These are phyloP conservation scores for Poecile montanus DNA, from an alignment of 2,797 vertebrate species.

Conservation along the genomic window DNA sequence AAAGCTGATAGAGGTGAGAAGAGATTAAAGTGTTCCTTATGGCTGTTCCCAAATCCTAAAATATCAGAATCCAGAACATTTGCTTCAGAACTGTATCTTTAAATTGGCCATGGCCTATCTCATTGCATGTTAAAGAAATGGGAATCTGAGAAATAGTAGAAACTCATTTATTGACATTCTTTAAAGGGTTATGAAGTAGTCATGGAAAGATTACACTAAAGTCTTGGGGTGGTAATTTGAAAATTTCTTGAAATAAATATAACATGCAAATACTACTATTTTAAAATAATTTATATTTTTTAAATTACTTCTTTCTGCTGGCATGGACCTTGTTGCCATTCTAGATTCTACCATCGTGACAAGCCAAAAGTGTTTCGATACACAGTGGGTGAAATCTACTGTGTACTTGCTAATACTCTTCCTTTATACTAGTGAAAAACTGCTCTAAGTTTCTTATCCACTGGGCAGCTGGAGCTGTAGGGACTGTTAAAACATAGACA, in stretches of 20 bases:
- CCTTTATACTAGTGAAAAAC: neutral
- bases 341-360: neutral
- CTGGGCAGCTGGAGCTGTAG: neutral
- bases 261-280: neutral
- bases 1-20: neutral
- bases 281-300: neutral
- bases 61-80: neutral
- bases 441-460: neutral
- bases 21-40: neutral
- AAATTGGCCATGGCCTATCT: neutral
- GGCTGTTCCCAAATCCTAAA: neutral
- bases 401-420: neutral
- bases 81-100: neutral
- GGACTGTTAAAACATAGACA: neutral
- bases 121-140: neutral
- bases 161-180: neutral
- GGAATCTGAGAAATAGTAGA: neutral
- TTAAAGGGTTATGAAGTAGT: neutral
- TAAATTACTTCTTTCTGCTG: neutral
- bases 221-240: neutral
- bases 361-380: neutral
- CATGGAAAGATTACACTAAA: neutral
- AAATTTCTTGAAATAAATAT: neutral
- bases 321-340: neutral
- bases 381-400: neutral